Evolutionary conservation across 2,113 vertebrate species (phyloP).

Genomic region (Corythoichthys haematopterus): DNA sequence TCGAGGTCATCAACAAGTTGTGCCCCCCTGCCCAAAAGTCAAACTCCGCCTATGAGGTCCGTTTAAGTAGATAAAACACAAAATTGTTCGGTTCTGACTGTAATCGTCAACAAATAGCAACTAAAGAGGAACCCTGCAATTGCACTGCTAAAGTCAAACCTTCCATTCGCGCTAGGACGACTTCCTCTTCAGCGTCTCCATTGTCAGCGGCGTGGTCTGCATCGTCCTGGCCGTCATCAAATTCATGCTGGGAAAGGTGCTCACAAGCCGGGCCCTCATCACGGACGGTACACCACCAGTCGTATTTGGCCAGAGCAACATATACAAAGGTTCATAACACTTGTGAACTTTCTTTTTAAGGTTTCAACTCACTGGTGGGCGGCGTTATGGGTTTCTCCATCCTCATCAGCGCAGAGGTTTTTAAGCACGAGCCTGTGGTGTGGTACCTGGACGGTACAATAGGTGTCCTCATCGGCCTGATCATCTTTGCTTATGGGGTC

Average conservation of each 20-base stretch:
- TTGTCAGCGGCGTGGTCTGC: conserved; percentile 90
- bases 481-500: conserved; percentile 90
- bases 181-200: conserved; percentile 93
- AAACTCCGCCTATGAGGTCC: too few species aligned
- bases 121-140: neutral
- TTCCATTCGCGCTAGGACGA: conserved; percentile 74
- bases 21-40: too few species aligned
- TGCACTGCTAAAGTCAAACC: neutral
- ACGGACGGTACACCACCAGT: conserved; percentile 82
- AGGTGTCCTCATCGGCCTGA: conserved; percentile 91
- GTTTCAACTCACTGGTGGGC: conserved; percentile 94
- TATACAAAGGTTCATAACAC: too few species aligned
- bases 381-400: conserved; percentile 98
- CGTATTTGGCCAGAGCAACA: neutral
- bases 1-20: too few species aligned
- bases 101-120: neutral
- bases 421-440: conserved; percentile 85
- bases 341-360: conserved; percentile 57
- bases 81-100: neutral
- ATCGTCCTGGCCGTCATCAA: conserved; percentile 83
- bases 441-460: conserved; percentile 94
- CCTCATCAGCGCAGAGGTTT: conserved; percentile 92
- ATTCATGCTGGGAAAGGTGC: conserved; percentile 90
- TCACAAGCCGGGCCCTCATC: conserved; percentile 92
- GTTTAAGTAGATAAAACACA: too few species aligned